Evolutionary conservation across 2,888 invertebrate species (phyloP).

Genomic region (Atrina japonica): DNA sequence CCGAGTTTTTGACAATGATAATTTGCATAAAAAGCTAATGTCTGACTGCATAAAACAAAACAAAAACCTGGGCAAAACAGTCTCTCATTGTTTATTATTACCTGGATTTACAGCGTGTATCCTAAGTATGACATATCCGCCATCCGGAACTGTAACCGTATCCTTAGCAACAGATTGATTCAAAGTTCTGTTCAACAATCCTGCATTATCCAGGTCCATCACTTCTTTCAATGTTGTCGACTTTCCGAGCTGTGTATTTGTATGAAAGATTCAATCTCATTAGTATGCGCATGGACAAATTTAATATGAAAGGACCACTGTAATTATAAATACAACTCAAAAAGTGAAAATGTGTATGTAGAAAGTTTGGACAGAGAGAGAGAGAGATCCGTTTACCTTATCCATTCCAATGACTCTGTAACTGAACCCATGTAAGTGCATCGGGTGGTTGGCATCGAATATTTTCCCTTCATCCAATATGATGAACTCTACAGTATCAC

Average conservation of each 20-base stretch:
- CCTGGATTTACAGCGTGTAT: slow-evolving; percentile 94
- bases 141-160: slow-evolving; percentile 94
- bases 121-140: slow-evolving; percentile 92
- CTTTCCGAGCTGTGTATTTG: slow-evolving; percentile 52
- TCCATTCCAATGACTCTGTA: slow-evolving; percentile 73
- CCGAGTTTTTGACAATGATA: no score
- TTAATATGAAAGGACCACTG: background rate
- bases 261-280: background rate
- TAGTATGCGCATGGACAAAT: background rate
- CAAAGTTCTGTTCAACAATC: slow-evolving; percentile 88
- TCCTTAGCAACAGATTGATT: slow-evolving; percentile 90
- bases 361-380: no score
- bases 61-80: no score
- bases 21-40: no score
- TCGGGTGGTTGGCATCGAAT: slow-evolving; percentile 70
- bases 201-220: slow-evolving; percentile 86
- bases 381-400: slow-evolving; percentile 52
- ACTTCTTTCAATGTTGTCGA: slow-evolving; percentile 86
- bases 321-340: background rate
- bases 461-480: slow-evolving; percentile 89
- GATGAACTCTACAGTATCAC: slow-evolving; percentile 91
- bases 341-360: no score
- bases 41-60: no score
- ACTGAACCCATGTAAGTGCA: slow-evolving; percentile 76
- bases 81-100: slow-evolving; percentile 72